Evolutionary conservation across 2,113 vertebrate genomes (phyloP), one percentile per base, ranked within the genome.

Genomic region (Orientallactaga bullata): DNA sequence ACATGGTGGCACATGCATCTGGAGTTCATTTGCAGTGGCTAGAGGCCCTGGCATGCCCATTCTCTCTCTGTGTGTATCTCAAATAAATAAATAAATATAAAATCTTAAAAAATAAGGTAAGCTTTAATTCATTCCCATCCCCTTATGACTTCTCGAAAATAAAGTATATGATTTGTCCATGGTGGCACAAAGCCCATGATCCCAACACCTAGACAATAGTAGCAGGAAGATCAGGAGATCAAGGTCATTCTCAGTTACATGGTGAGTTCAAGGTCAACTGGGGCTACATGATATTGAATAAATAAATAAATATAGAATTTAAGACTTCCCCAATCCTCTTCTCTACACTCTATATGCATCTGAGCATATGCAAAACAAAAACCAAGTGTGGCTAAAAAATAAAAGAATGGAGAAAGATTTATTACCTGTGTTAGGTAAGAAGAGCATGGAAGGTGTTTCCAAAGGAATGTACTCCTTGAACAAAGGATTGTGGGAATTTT

Each of bases 71-170:
- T n/a, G n/a, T n/a, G n/a, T n/a, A n/a, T n/a, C n/a, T n/a, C n/a
- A n/a, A n/a, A n/a, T n/a, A n/a, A n/a, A n/a, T n/a, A n/a, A n/a
- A n/a, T n/a, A n/a, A n/a, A n/a, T n/a, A n/a, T n/a, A n/a, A n/a
- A n/a, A n/a, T n/a, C n/a, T n/a, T n/a, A n/a, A n/a, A n/a, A n/a
- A n/a, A n/a, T n/a, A 16, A 58, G 11, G 32, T 74, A 6, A 39
- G 60, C 39, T 76, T 91, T 71, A 80, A 79, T 71, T 90, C 16
- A 51, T 81, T 66, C 72, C 60, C 66, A 4, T 88, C 65, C 76
- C 65, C 79, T 63, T 28, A 65, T 77, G 35, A 51, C 65, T 85
- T 90, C 47, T 73, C 84, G 77, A 84, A 93, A 87, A 74, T 76
- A 37, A 72, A 77, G 58, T 47, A 1, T 74, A 30, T 60, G 9